Percentiles rank a stretch among this genome's conserved stretches.
Conservation (phyloP, 2,113 vertebrate species). For the Campylorhamphus procurvoides region DNA sequence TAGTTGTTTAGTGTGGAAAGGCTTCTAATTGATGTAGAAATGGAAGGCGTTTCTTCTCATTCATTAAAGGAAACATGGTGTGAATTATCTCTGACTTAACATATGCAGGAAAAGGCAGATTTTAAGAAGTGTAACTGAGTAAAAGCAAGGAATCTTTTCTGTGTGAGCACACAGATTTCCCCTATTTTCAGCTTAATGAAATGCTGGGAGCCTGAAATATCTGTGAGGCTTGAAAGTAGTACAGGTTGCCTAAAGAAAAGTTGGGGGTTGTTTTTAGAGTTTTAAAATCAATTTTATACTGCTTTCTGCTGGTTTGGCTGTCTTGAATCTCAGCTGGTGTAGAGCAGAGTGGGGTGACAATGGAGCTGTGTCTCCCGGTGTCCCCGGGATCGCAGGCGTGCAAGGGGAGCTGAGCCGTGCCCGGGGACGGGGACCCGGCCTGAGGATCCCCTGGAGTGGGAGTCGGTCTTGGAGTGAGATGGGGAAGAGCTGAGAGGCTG, state of each 20-base stretch:
- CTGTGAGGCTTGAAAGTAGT: neutral
- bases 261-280: neutral
- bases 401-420: fast-evolving
- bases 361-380: neutral
- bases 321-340: neutral
- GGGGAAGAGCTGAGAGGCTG: neutral
- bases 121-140: neutral
- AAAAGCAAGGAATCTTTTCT: neutral
- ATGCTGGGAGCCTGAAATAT: neutral
- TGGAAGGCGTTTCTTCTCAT: neutral
- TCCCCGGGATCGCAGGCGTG: fast-evolving
- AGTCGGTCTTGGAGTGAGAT: neutral
- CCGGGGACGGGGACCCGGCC: neutral
- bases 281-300: neutral
- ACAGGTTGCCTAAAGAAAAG: neutral
- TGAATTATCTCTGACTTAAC: neutral
- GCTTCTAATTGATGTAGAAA: neutral
- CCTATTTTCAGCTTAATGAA: neutral
- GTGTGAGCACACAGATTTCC: neutral
- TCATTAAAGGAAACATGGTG: neutral
- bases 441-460: neutral
- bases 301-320: neutral
- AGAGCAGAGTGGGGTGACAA: neutral
- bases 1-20: constrained; percentile 8
- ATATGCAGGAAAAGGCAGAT: neutral